Percentiles rank a stretch among this genome's conserved stretches.
phyloP scores from a whole-genome alignment of 1,140 invertebrate genomes.

The Magallana gigas region DNA sequence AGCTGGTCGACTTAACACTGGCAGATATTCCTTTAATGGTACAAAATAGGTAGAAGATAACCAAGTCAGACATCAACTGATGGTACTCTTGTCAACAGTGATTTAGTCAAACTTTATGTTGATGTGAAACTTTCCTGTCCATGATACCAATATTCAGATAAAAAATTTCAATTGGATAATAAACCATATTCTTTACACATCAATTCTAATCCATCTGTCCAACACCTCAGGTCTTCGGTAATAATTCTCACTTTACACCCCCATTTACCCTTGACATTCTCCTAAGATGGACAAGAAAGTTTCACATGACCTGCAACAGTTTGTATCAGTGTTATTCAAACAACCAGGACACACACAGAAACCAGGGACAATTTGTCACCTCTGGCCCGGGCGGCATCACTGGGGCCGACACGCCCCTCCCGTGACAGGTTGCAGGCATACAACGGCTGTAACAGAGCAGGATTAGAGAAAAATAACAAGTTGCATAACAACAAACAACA shows the following conservation, averaged over 20 bases:
- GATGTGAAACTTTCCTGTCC: conserved; percentile 4
- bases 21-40: conserved; percentile 75
- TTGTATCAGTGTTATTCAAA: background rate
- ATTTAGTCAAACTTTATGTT: conserved; percentile 7
- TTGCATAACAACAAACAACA: background rate
- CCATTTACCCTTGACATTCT: too few species aligned
- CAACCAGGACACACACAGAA: background rate
- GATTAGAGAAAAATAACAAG: conserved; percentile 3
- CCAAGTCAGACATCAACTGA: background rate
- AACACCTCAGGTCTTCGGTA: too few species aligned
- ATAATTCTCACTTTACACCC: too few species aligned
- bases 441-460: background rate
- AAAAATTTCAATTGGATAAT: too few species aligned
- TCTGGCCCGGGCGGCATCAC: background rate
- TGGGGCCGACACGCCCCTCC: background rate
- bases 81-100: background rate
- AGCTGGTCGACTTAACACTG: conserved; percentile 73
- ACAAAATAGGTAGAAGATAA: background rate
- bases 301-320: background rate
- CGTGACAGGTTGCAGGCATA: background rate
- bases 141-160: background rate
- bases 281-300: background rate
- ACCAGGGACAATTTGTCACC: background rate
- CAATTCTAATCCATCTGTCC: too few species aligned
- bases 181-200: too few species aligned